Evolutionary conservation across 92 coral and sea anemone genomes (phyloP).

Genomic region (Diadumene lineata): DNA sequence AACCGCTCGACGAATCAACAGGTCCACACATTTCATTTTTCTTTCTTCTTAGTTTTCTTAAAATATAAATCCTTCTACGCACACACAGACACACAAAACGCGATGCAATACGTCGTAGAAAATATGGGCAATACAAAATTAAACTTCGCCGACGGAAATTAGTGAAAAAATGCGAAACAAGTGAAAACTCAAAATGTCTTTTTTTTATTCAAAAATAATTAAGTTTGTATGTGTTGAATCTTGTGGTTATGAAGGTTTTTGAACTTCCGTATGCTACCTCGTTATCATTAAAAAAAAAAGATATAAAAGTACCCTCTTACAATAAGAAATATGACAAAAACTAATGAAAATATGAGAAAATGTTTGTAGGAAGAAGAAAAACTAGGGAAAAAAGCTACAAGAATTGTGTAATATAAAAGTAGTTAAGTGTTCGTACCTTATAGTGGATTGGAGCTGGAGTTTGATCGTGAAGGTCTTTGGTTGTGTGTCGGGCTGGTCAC

Average conservation of each 20-base stretch:
- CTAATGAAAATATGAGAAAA: background rate
- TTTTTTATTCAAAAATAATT: background rate
- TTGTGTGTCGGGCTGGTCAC: constrained; percentile 9
- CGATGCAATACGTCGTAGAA: background rate
- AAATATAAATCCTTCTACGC: no score
- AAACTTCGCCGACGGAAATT: background rate
- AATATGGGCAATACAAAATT: background rate
- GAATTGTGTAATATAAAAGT: background rate
- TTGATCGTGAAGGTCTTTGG: background rate
- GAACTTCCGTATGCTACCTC: constrained; percentile 1
- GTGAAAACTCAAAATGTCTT: background rate
- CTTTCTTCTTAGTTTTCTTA: no score
- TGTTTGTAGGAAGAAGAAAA: background rate
- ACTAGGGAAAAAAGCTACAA: no score
- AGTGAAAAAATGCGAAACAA: background rate
- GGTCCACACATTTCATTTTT: no score
- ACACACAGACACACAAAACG: no score
- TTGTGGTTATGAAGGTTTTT: background rate
- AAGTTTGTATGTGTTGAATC: background rate
- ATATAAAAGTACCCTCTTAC: background rate
- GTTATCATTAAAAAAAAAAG: background rate
- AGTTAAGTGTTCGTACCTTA: background rate
- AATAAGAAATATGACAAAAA: background rate
- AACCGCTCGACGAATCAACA: background rate
- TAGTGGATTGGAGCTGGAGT: background rate